Evolutionary conservation across 2,113 vertebrate genomes (phyloP).

Genomic region (Semicossyphus pulcher): DNA sequence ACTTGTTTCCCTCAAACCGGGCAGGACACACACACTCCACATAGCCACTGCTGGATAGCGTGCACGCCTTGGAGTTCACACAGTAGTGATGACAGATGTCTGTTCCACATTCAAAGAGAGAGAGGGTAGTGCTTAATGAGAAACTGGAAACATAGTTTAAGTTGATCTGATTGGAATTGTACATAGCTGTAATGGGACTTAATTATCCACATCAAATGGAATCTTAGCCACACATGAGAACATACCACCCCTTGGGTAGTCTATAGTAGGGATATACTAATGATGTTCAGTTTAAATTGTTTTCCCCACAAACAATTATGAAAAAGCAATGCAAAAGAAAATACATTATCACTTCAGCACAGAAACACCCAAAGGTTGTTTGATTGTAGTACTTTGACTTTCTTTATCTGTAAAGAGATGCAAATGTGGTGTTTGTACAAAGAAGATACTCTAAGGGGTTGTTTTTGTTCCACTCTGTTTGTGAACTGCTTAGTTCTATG

Average conservation of each 20-base stretch:
- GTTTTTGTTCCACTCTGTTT: conserved; percentile 40
- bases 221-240: conserved; percentile 77
- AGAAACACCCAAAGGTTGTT: conserved; percentile 73
- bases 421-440: conserved; percentile 58
- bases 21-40: conserved; percentile 93
- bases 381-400: conserved; percentile 60
- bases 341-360: conserved; percentile 65
- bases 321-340: conserved; percentile 65
- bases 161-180: conserved; percentile 73
- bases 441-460: conserved; percentile 49
- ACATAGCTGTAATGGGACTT: conserved; percentile 78
- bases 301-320: conserved; percentile 68
- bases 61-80: conserved; percentile 95
- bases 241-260: conserved; percentile 70
- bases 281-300: conserved; percentile 72
- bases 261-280: conserved; percentile 69
- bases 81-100: conserved; percentile 98
- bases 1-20: conserved; percentile 92
- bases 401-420: conserved; percentile 63
- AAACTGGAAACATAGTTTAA: conserved; percentile 52
- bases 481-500: conserved; percentile 34
- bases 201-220: conserved; percentile 83
- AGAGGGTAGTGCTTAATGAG: conserved; percentile 50
- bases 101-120: conserved; percentile 68
- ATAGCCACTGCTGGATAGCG: conserved; percentile 88